Conservation (phyloP, 2,888 invertebrate genomes). For the Cenopis cana region DNA sequence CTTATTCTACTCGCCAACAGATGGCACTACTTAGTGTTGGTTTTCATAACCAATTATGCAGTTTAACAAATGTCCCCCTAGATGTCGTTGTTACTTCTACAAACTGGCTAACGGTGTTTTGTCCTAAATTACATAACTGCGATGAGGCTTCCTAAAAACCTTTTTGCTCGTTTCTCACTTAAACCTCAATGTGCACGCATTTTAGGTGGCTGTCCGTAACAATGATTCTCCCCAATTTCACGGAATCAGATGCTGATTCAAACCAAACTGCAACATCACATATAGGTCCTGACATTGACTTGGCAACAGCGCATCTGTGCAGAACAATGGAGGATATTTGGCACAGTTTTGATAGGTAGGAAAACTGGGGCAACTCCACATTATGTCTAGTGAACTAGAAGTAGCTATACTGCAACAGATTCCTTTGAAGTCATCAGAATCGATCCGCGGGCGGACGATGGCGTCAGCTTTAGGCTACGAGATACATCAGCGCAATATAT, state of each 20-base stretch:
- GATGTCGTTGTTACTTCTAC: too few species aligned
- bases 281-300: neutral
- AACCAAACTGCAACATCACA: neutral
- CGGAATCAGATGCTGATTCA: neutral
- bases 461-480: neutral
- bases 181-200: too few species aligned
- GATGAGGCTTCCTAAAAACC: too few species aligned
- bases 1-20: too few species aligned
- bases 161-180: too few species aligned
- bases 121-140: too few species aligned
- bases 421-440: slow-evolving; percentile 3
- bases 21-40: too few species aligned
- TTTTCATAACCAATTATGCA: too few species aligned
- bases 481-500: neutral
- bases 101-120: too few species aligned
- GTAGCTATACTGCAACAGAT: neutral
- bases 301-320: slow-evolving; percentile 11
- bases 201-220: too few species aligned
- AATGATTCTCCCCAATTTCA: too few species aligned
- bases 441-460: slow-evolving; percentile 3
- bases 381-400: slow-evolving; percentile 10
- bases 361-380: slow-evolving; percentile 13
- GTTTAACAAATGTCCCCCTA: too few species aligned
- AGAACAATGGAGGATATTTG: slow-evolving; percentile 22
- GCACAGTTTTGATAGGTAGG: slow-evolving; percentile 25